Conservation (phyloP, 2,113 vertebrate species). For the Catagonus wagneri region DNA sequence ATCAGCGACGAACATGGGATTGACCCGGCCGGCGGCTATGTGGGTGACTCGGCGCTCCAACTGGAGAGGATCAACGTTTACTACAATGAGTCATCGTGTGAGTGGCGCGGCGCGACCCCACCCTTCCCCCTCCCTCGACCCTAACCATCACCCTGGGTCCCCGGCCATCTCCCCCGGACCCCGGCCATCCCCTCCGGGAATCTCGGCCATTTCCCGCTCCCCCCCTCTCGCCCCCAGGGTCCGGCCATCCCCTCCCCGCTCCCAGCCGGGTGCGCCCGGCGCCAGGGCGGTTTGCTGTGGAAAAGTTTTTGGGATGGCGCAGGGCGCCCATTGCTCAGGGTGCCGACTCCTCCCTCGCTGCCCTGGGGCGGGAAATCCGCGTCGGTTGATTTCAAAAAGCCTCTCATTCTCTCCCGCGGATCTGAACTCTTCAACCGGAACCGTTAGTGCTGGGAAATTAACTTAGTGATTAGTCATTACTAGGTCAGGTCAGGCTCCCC, state of each 20-base stretch:
- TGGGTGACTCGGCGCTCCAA: conserved; percentile 94
- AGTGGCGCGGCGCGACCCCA: conserved; percentile 79
- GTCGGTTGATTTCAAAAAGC: conserved; percentile 36
- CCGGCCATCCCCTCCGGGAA: neutral
- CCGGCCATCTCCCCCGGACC: neutral
- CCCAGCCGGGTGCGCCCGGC: neutral
- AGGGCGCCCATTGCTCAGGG: neutral
- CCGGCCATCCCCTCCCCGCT: neutral
- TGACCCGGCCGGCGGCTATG: conserved; percentile 93
- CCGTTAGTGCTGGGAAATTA: neutral
- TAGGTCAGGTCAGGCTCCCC: too few species aligned
- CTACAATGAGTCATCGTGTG: conserved; percentile 96
- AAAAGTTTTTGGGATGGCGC: neutral
- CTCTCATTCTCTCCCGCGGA: neutral
- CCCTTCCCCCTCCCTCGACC: neutral
- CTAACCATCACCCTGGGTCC: neutral
- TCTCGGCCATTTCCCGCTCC: neutral
- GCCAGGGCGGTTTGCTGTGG: neutral
- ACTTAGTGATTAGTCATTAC: too few species aligned
- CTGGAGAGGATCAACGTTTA: conserved; percentile 96
- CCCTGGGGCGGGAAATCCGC: conserved; percentile 61
- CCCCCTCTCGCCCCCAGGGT: too few species aligned
- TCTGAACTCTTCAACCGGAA: neutral
- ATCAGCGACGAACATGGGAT: conserved; percentile 97
- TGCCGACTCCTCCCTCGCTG: conserved; percentile 40